Base-by-base conservation (phyloP, 2,797 vertebrate species). In the Aselliscus stoliczkanus region DNA sequence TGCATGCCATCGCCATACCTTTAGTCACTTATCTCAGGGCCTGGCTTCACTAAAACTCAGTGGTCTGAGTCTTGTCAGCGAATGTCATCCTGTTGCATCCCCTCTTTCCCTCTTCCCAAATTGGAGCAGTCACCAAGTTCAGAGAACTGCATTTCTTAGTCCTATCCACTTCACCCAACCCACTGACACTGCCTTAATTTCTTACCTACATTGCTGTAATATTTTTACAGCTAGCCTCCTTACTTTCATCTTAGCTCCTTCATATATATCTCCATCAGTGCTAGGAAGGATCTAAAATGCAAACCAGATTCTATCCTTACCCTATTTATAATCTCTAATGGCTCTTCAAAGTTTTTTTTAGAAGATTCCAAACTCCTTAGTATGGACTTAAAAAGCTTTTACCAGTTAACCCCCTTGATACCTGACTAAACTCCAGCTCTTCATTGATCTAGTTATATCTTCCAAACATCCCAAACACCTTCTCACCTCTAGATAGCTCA, bases 381-480 rank as follows among this genome's bases (percentile, higher is more conserved):
- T 7, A 79, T 39, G 29, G 2, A 31, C 29, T 58, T 31, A 83
- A 70, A 56, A 50, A 58, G 1, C 21, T 29, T 87, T 79, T 73
- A 73, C 1, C 29, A 6, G 29, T n/a, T 77, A 25, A 0, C 2
- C 4, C 7, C 23, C 4, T 87, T 58, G 0, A 5, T 21, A 47
- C 14, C 34, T 67, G 17, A 25, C 31, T 42, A 79, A 44, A 76
- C 10, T 62, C 88, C 23, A 47, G 15, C 1, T 39, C 4, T 27
- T 82, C 20, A 6, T 1, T 44, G 17, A 69, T 73, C 31, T 69
- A 34, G 11, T 82, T 60, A 11, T 3, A 47, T 56, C 37, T 73
- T 58, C 65, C 42, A 65, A 44, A 54, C 34, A 31, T 10, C 15
- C 29, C 34, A 52, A 64, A 82, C 1, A 12, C 14, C 15, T 62